Conservation (phyloP, 2,797 vertebrate genomes). For the Mastacembelus armatus region DNA sequence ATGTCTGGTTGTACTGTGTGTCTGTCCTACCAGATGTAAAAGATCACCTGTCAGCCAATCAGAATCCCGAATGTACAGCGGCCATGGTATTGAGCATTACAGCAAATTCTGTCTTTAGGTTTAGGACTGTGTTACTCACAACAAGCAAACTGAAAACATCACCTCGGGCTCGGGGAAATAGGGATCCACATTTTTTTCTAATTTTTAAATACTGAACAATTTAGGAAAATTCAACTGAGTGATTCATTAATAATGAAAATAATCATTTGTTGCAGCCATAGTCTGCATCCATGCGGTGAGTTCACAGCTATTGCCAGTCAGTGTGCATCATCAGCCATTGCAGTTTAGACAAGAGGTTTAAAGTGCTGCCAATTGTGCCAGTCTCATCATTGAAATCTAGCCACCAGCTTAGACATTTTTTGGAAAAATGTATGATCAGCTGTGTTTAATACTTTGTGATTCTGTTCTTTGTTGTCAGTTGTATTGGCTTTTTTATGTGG, state of each 20-base stretch:
- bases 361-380: constrained; percentile 73
- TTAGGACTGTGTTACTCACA: not conserved
- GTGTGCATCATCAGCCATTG: constrained; percentile 48
- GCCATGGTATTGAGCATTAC: constrained; percentile 10
- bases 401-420: constrained; percentile 73
- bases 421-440: constrained; percentile 69
- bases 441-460: constrained; percentile 67
- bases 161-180: constrained; percentile 13
- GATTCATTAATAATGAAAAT: constrained; percentile 32
- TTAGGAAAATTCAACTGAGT: constrained; percentile 28
- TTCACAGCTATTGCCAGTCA: constrained; percentile 47
- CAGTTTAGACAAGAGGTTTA: constrained; percentile 56
- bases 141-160: constrained; percentile 11
- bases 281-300: constrained; percentile 62
- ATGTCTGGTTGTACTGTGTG: not conserved
- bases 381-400: constrained; percentile 68
- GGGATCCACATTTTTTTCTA: not conserved
- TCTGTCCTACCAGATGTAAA: constrained; percentile 2
- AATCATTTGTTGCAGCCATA: constrained; percentile 28
- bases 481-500: constrained; percentile 56
- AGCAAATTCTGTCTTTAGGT: not conserved
- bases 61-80: constrained; percentile 12
- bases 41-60: constrained; percentile 11
- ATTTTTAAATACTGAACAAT: constrained; percentile 29
- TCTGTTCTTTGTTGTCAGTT: constrained; percentile 69